Evolutionary conservation across 2,797 vertebrate genomes (phyloP).

Genomic region (Nyctibius grandis): DNA sequence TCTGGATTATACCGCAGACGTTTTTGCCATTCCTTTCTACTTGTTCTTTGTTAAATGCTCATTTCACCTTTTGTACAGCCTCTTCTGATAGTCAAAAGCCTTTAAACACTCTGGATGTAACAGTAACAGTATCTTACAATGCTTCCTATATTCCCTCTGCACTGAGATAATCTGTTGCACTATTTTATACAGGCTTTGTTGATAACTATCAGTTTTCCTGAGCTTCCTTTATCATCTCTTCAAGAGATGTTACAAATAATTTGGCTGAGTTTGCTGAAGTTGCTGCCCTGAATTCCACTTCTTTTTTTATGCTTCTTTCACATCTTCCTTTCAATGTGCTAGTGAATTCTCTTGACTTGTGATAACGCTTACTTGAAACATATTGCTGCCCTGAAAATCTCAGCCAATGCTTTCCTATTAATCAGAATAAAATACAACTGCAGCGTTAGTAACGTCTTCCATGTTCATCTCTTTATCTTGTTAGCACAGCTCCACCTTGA

Average conservation of each 20-base stretch:
- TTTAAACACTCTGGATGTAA: not conserved
- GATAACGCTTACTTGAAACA: not conserved
- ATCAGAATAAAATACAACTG: not conserved
- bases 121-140: not conserved
- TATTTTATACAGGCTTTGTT: not conserved
- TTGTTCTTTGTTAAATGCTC: not conserved
- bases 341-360: not conserved
- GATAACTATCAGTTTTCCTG: not conserved
- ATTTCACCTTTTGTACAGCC: not conserved
- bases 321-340: not conserved
- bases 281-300: not conserved
- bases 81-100: not conserved
- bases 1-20: not conserved
- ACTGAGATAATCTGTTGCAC: not conserved
- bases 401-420: not conserved
- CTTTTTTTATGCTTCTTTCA: not conserved
- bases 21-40: not conserved
- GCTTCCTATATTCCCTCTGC: not conserved
- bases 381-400: not conserved
- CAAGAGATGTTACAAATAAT: not conserved
- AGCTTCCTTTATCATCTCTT: not conserved
- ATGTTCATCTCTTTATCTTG: not conserved
- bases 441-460: not conserved
- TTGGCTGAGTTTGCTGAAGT: not conserved
- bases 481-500: not conserved